Evolutionary conservation across 2,888 invertebrate species (phyloP), one percentile per base, ranked within the genome.

Genomic region (Folsomia manolachei): DNA sequence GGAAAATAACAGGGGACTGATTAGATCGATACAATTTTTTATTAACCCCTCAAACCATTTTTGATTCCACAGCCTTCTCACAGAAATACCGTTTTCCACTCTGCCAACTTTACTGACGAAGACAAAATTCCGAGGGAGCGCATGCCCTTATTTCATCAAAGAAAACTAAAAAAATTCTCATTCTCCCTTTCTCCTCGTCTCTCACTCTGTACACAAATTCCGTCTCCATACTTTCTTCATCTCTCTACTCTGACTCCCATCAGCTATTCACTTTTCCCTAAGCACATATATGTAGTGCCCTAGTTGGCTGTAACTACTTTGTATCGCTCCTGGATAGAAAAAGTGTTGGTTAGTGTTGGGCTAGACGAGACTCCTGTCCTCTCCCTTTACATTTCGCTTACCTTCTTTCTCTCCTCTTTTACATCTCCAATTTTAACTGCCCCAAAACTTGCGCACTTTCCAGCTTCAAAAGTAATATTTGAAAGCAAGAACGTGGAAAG

Each of bases 21-120:
- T 79, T 79, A 78, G 77, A 79, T 79, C 78, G 77, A 79, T 78
- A 78, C 77, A 78, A 77, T 80, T 80, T 80, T 80, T 80, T 80
- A 80, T 80, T 80, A 80, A 80, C 80, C 80, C 80, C 80, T 80
- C 80, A 77, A 80, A 80, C 80, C 80, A 80, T 80, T 80, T 80
- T 80, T 78, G 74, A 79, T 78, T 77, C 56, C 56, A 56, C 11
- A n/a, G n/a, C n/a, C n/a, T 19, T 7, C n/a, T 56, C 78, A 71
- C 72, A 75, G 72, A 76, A 78, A 78, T 74, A 77, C 73, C 74
- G 78, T 78, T 79, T 78, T 78, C 79, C 77, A 74, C 79, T 73
- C 77, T 76, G 66, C 68, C 71, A 73, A 65, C 70, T 68, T 67
- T 69, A 19, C 39, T 23, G 56, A 67, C 62, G 69, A 73, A 64